A percentile compares a stretch with the other conserved stretches of the same genome.
These are phyloP conservation scores for Hedya salicella DNA, from an alignment of 2,888 invertebrate genomes.

Conservation along the genomic window DNA sequence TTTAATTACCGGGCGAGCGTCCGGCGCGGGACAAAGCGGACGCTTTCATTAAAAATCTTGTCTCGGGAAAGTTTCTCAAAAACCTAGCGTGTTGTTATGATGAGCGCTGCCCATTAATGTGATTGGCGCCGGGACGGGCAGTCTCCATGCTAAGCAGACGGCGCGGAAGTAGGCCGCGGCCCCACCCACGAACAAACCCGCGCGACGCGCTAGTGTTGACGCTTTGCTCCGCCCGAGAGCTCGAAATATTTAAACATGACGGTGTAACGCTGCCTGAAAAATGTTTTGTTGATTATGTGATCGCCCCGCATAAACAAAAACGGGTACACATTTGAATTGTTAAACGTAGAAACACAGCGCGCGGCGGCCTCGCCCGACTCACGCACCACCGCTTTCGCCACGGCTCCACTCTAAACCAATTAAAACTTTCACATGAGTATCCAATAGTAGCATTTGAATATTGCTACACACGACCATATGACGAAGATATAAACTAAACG, in stretches of 20 bases:
- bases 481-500: neutral
- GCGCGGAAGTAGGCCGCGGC: neutral
- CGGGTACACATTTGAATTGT: neutral
- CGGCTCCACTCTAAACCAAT: conserved; percentile 14
- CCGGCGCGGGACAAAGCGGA: conserved; percentile 12
- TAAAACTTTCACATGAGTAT: conserved; percentile 9
- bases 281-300: neutral
- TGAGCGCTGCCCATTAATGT: conserved; percentile 4
- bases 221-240: neutral
- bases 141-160: neutral
- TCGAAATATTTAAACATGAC: neutral
- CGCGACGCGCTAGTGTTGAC: neutral
- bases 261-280: neutral
- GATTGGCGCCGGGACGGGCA: conserved; percentile 3
- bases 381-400: neutral
- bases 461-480: neutral
- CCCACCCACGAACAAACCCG: neutral
- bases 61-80: conserved; percentile 1
- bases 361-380: neutral
- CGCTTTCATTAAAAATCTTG: conserved; percentile 2
- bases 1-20: conserved; percentile 27
- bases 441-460: neutral
- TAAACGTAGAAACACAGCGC: neutral
- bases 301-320: conserved; percentile 1
- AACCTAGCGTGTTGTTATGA: conserved; percentile 7